These are phyloP conservation scores for Zygothrica quintamaculata DNA, from an alignment of 2,888 invertebrate species.

Conservation along the genomic window DNA sequence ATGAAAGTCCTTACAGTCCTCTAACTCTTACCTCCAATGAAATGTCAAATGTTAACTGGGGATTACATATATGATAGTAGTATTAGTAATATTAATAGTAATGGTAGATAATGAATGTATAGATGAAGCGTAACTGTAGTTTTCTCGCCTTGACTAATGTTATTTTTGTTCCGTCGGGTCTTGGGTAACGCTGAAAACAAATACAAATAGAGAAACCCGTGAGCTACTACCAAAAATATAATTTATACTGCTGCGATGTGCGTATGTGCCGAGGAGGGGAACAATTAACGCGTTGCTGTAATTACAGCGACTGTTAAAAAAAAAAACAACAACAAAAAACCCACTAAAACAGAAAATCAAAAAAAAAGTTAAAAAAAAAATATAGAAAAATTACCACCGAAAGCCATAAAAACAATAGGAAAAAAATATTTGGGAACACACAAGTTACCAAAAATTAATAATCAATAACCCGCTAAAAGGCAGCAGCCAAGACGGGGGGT, in stretches of 20 bases:
- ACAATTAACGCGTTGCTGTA: slow-evolving; percentile 79
- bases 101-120: slow-evolving; percentile 66
- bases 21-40: neutral
- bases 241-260: neutral
- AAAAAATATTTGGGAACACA: slow-evolving; percentile 47
- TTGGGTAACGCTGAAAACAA: slow-evolving; percentile 53
- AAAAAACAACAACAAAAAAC: slow-evolving; percentile 29
- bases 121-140: slow-evolving; percentile 74
- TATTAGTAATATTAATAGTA: slow-evolving; percentile 48
- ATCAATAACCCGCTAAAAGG: slow-evolving; percentile 80
- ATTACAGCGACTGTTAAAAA: slow-evolving; percentile 71
- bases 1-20: too few relatives aligned
- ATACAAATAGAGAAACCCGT: slow-evolving; percentile 55
- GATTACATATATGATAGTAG: neutral
- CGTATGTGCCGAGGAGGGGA: slow-evolving; percentile 55
- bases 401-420: slow-evolving; percentile 18
- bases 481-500: slow-evolving; percentile 50
- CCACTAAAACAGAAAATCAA: slow-evolving; percentile 20
- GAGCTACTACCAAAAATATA: slow-evolving; percentile 14
- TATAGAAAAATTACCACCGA: slow-evolving; percentile 19
- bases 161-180: slow-evolving; percentile 23
- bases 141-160: slow-evolving; percentile 69
- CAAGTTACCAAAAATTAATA: slow-evolving; percentile 63
- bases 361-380: slow-evolving; percentile 32
- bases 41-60: neutral